A percentile compares a stretch with the other conserved stretches of the same genome.
phyloP scores from a whole-genome alignment of 2,797 vertebrate species.

The Falco biarmicus region DNA sequence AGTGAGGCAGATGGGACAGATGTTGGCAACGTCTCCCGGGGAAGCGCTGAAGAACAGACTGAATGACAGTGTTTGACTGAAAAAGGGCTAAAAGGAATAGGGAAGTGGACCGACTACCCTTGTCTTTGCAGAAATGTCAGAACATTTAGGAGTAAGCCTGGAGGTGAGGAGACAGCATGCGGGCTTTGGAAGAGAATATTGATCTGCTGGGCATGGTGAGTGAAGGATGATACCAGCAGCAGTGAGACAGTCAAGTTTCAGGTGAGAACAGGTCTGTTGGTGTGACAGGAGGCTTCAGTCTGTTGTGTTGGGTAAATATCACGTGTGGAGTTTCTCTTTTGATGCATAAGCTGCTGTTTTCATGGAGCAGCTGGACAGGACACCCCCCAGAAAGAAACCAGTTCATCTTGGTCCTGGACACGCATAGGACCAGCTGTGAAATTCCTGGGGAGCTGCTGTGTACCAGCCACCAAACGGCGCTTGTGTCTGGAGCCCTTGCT shows the following conservation, averaged over 20 bases:
- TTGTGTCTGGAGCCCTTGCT: neutral
- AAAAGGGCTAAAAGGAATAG: neutral
- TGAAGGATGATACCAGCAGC: neutral
- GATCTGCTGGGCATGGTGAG: neutral
- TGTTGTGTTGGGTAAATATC: neutral
- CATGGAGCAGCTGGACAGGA: neutral
- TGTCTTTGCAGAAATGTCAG: neutral
- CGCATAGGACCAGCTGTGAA: neutral
- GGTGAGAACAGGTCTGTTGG: accelerated
- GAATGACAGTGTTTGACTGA: neutral
- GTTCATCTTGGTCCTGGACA: neutral
- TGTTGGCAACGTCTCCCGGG: neutral
- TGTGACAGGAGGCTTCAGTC: neutral
- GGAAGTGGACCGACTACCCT: neutral
- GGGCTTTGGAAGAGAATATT: neutral
- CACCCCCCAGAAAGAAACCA: neutral
- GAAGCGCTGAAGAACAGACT: neutral
- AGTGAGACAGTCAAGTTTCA: neutral
- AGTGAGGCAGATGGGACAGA: neutral
- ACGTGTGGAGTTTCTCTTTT: neutral
- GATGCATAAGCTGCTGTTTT: neutral
- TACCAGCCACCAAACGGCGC: neutral
- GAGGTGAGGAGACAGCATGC: neutral
- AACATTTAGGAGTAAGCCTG: neutral
- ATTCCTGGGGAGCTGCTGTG: neutral